Percentiles rank a stretch among this genome's conserved stretches.
These are phyloP conservation scores for Nerophis lumbriciformis DNA, from an alignment of 2,113 vertebrate species.

Conservation along the genomic window DNA sequence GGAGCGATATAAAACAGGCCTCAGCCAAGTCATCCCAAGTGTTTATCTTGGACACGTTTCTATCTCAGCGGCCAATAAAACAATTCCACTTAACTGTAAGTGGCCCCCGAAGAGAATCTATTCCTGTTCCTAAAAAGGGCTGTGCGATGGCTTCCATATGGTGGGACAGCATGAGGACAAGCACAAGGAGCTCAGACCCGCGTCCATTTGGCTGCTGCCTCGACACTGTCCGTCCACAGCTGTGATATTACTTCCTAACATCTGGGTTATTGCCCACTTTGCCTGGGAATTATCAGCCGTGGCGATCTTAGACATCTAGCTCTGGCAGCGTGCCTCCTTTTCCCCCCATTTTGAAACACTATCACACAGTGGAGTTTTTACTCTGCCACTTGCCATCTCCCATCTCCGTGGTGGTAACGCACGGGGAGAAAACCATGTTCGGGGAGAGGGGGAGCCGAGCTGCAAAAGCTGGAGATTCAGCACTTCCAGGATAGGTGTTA, in stretches of 20 bases:
- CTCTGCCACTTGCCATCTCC: conserved; percentile 52
- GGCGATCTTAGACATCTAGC: conserved; percentile 89
- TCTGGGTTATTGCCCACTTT: conserved; percentile 98
- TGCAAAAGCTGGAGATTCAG: conserved; percentile 56
- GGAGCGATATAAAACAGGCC: conserved; percentile 67
- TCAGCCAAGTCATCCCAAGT: conserved; percentile 81
- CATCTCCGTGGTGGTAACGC: conserved; percentile 50
- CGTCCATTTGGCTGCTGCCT: conserved; percentile 85
- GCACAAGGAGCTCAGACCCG: conserved; percentile 79
- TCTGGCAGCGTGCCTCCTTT: conserved; percentile 63
- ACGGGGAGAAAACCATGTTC: conserved; percentile 51
- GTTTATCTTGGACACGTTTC: conserved; percentile 99
- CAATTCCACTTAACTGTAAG: conserved; percentile 95
- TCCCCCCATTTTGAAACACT: conserved; percentile 62
- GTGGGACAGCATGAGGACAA: conserved; percentile 92
- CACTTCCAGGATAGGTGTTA: conserved; percentile 72
- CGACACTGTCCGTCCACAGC: conserved; percentile 88
- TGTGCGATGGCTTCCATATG: conserved; percentile 98
- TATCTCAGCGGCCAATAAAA: conserved; percentile 97
- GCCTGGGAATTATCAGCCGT: conserved; percentile 96
- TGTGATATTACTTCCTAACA: conserved; percentile 92
- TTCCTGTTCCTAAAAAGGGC: conserved; percentile 91
- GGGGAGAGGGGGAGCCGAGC: conserved; percentile 46
- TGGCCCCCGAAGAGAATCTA: conserved; percentile 96
- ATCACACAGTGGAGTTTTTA: conserved; percentile 67